Conservation (phyloP, 2,797 vertebrate genomes). For the Cyprinella venusta region DNA sequence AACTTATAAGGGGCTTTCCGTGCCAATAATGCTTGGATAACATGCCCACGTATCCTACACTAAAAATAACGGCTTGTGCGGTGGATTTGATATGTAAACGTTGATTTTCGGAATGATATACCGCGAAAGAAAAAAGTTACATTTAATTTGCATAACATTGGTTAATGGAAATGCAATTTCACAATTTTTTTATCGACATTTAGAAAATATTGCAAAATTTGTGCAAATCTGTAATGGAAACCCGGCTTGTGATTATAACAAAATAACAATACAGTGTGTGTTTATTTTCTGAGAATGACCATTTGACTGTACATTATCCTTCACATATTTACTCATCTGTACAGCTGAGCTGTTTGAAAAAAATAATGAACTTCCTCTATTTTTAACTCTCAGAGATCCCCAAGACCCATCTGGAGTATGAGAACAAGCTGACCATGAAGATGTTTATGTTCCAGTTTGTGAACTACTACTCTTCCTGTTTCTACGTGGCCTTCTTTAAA, state of each 20-base stretch:
- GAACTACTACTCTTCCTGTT: conserved; percentile 98
- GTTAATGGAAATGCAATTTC: no score
- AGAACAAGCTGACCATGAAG: conserved; percentile 97
- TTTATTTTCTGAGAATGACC: background rate
- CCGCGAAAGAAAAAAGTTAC: no score
- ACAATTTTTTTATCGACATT: no score
- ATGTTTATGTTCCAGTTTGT: conserved; percentile 99
- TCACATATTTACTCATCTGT: background rate
- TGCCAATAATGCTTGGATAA: no score
- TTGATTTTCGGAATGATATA: no score
- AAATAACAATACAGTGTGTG: background rate
- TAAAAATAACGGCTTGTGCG: no score
- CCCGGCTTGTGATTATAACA: background rate
- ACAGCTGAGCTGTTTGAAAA: conserved; percentile 11
- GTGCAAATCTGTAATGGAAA: no score
- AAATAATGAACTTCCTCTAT: conserved; percentile 8
- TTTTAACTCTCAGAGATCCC: conserved; percentile 86
- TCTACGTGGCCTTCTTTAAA: conserved; percentile 99
- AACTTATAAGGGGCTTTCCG: no score
- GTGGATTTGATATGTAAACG: no score
- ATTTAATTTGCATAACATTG: no score
- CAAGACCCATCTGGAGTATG: conserved; percentile 96
- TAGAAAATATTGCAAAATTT: no score
- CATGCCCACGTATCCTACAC: no score
- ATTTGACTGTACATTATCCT: background rate